Evolutionary conservation across 2,888 invertebrate species (phyloP).

Genomic region (Argyresthia albistria): DNA sequence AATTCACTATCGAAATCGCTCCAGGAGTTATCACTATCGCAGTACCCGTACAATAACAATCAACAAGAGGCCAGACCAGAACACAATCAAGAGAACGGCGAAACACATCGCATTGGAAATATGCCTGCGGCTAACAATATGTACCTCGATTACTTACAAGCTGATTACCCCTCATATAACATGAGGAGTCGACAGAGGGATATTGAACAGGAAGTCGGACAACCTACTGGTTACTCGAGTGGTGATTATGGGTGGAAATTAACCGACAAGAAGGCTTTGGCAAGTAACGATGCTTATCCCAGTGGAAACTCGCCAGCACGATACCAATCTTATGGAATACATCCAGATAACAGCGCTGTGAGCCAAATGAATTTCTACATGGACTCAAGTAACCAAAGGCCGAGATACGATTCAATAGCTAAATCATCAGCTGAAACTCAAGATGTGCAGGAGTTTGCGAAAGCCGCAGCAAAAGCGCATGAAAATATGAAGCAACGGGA

Average conservation of each 20-base stretch:
- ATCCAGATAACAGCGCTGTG: conserved; percentile 35
- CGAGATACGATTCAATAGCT: conserved; percentile 36
- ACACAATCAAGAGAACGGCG: conserved; percentile 32
- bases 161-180: conserved; percentile 38
- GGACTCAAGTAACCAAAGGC: conserved; percentile 39
- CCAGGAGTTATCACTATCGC: conserved; percentile 36
- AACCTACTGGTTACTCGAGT: conserved; percentile 45
- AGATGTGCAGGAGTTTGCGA: conserved; percentile 51
- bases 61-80: conserved; percentile 35
- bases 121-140: conserved; percentile 50
- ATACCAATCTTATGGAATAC: conserved; percentile 28
- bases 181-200: conserved; percentile 39
- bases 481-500: conserved; percentile 47
- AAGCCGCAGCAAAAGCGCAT: conserved; percentile 56
- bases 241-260: conserved; percentile 67
- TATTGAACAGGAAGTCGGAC: conserved; percentile 38
- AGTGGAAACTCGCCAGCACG: conserved; percentile 31
- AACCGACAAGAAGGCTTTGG: conserved; percentile 41
- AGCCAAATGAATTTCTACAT: conserved; percentile 56
- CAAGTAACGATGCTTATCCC: conserved; percentile 30
- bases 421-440: conserved; percentile 44
- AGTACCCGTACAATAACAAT: conserved; percentile 33
- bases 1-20: conserved; percentile 40
- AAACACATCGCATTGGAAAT: conserved; percentile 46
- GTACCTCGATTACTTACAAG: conserved; percentile 48